Evolutionary conservation across 2,797 vertebrate genomes (phyloP), one percentile per base, ranked within the genome.

Genomic region (Oreochromis grahami): DNA sequence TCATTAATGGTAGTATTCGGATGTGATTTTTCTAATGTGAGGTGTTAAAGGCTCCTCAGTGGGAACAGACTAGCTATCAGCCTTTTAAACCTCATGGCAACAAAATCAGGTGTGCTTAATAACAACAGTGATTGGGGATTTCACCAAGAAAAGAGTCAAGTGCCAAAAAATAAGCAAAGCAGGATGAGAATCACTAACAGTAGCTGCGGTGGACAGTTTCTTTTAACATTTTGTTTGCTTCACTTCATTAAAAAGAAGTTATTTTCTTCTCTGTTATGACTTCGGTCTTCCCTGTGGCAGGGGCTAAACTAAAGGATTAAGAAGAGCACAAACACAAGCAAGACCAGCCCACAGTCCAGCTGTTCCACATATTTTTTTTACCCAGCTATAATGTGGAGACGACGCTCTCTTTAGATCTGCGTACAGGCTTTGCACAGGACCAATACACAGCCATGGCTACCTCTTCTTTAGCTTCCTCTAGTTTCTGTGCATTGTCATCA

Each of bases 371-470:
- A 26, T 45, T 70, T 45, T 45, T 45, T 70, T 70, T 9, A 70
- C 65, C 2, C 65, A 45, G 38, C 14, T 70, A 45, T 0, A 45
- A 70, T 8, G 45, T 45, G 65, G 21, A 70, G 38, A 45, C 21
- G 0, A 26, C 1, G 2, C 14, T 45, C 1, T 45, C 21, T 26
- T 17, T 26, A 70, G 21, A 24, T 26, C 65, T 70, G 65, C 38
- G 0, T 10, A 43, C 14, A 70, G 21, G 43, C 65, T 26, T 43
- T 43, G 63, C n/a, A 41, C 38, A 26, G 63, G 63, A 0, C 38
- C 1, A 21, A 43, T 3, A 5, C 21, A 10, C 65, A 70, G 14
- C 8, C 41, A 3, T 4, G 4, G 2, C 65, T 8, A 4, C 8
- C 38, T 43, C 14, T 26, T 45, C 45, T 68, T 48, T 48, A 70